These are phyloP conservation scores for Synaphobranchus kaupii DNA, from an alignment of 2,797 vertebrate genomes.

Conservation along the genomic window DNA sequence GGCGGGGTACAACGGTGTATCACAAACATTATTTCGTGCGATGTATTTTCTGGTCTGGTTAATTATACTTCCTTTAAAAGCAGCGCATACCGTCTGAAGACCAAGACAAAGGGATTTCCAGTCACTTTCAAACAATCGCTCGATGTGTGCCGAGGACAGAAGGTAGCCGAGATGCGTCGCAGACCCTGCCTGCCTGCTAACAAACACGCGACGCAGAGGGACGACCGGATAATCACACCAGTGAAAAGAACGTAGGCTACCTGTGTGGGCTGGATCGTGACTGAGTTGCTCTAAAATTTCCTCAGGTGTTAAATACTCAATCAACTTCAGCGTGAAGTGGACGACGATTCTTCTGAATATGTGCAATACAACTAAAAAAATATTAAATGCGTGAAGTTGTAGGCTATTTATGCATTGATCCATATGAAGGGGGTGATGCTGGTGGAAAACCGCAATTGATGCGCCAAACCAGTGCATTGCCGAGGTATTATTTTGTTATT, in stretches of 20 bases:
- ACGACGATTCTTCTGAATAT: background rate
- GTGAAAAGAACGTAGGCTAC: constrained; percentile 26
- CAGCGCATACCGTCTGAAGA: background rate
- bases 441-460: constrained; percentile 28
- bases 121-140: constrained; percentile 9
- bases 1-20: background rate
- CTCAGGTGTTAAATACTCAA: constrained; percentile 19
- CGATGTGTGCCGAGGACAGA: constrained; percentile 20
- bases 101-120: constrained; percentile 22
- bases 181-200: background rate
- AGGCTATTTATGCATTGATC: constrained; percentile 61
- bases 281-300: background rate
- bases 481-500: background rate
- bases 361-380: constrained; percentile 35
- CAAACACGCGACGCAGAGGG: background rate
- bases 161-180: constrained; percentile 1
- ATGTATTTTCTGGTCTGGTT: constrained; percentile 9
- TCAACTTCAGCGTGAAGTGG: background rate
- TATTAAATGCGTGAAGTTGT: constrained; percentile 62
- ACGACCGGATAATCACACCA: constrained; percentile 24
- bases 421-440: constrained; percentile 28
- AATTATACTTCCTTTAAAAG: background rate
- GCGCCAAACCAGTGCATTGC: constrained; percentile 8
- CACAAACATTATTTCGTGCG: background rate
- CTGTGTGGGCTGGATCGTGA: constrained; percentile 17